Base-by-base conservation (phyloP, 2,888 invertebrate genomes). In the Lithophane semibrunnea region DNA sequence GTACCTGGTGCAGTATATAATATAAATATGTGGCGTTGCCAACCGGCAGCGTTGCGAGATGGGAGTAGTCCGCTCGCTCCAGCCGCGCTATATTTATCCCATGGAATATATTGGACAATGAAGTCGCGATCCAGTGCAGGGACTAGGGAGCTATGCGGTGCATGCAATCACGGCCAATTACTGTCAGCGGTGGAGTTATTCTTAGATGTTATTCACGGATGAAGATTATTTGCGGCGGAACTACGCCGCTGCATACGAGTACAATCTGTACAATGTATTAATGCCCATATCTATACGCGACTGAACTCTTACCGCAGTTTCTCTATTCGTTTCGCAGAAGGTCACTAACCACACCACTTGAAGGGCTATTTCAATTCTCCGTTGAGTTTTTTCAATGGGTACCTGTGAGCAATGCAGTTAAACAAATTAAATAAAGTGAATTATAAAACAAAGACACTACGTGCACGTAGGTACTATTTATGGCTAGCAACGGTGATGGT, bases 51-150 rank as follows among this genome's bases (percentile, higher is more conserved):
- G 4, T 37, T 37, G 37, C 37, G 37, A 37, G 37, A 37, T 4
- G 37, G 37, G 37, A 37, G 37, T 37, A 37, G 4, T 4, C 37
- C 5, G 47, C 49, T 58, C 76, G 42, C 54, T 73, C 73, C 69
- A 58, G 66, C 29, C 18, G 68, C 60, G 61, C 76, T 85, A 81
- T 82, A 73, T 85, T 66, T 85, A 82, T 29, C 71, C 42, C 21
- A 21, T 37, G 42, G 61, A 69, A 77, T 72, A 76, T 61, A 76
- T 76, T 63, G 56, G 47, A 64, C 72, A 61, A 73, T 69, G 24
- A 52, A 24, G n/a, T 16, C 78, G 18, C 68, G n/a, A n/a, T 58
- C n/a, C 68, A 47, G 49, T 68, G 80, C 85, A 65, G 52, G 37
- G 13, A 37, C 54, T 44, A 18, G 49, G 44, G 8, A n/a, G 52